Conservation (phyloP, 2,113 vertebrate species). For the Psephotus haematonotus region DNA sequence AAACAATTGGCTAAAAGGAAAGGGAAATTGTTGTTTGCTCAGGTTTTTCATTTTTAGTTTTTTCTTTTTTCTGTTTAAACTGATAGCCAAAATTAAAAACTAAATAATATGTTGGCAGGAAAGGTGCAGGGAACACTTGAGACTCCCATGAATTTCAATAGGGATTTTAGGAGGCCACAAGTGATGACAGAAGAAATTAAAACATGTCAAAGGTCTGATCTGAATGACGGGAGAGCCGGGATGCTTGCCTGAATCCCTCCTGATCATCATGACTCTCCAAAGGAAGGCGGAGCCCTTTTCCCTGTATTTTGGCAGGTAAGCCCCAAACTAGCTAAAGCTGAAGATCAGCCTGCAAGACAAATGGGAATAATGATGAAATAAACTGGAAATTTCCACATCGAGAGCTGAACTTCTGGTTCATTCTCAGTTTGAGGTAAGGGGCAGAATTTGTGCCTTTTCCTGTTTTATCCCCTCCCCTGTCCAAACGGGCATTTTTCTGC, state of each 20-base stretch:
- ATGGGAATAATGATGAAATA: background rate
- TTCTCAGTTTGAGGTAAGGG: background rate
- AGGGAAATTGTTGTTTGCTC: background rate
- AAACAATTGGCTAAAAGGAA: background rate
- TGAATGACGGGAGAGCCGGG: background rate
- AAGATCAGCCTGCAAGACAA: background rate
- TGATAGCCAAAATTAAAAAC: background rate
- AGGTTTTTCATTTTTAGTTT: background rate
- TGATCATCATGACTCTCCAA: background rate
- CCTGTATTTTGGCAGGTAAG: background rate
- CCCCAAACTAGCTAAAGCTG: background rate
- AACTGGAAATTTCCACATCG: background rate
- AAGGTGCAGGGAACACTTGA: background rate
- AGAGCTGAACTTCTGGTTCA: background rate
- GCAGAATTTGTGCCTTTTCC: background rate
- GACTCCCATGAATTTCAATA: background rate
- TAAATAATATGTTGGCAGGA: background rate
- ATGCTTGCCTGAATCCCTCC: background rate
- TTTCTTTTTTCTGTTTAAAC: background rate
- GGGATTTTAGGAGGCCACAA: background rate
- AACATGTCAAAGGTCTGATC: background rate
- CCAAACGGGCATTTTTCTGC: background rate
- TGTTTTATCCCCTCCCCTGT: background rate
- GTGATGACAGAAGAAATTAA: background rate
- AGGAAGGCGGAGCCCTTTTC: background rate